phyloP scores from a whole-genome alignment of 2,797 vertebrate genomes.

The Fistularia tabacaria region DNA sequence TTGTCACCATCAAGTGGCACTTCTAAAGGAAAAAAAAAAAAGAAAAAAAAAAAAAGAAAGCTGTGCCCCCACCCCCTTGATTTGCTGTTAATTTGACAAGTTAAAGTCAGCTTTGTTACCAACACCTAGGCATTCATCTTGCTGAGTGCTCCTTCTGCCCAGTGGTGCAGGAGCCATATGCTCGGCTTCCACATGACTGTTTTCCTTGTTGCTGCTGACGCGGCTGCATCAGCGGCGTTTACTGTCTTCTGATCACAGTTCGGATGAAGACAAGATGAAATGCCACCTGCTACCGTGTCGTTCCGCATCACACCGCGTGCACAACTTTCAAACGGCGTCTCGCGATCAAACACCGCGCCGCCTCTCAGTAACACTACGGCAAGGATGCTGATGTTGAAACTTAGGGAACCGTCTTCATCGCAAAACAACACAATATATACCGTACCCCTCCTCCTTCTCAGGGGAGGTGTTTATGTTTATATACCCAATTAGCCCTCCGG shows the following conservation, averaged over 20 bases:
- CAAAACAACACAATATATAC: constrained; percentile 42
- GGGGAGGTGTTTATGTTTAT: constrained; percentile 78
- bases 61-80: constrained; percentile 39
- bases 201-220: constrained; percentile 50
- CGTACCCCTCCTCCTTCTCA: constrained; percentile 54
- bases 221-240: constrained; percentile 46
- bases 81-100: constrained; percentile 76
- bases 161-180: constrained; percentile 70
- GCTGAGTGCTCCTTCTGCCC: constrained; percentile 67
- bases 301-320: constrained; percentile 39
- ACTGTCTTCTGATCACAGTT: constrained; percentile 62
- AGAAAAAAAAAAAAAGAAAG: neutral
- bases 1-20: constrained; percentile 45
- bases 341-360: constrained; percentile 49
- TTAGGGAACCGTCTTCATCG: constrained; percentile 24
- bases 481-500: constrained; percentile 77
- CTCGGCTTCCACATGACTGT: constrained; percentile 60
- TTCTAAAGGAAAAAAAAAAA: no score
- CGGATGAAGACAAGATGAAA: constrained; percentile 52
- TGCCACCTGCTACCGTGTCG: constrained; percentile 62
- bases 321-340: constrained; percentile 42
- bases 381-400: constrained; percentile 40
- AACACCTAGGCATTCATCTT: constrained; percentile 63
- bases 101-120: constrained; percentile 74
- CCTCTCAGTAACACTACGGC: constrained; percentile 47